Evolutionary conservation across 1,140 invertebrate genomes (phyloP), one percentile per base, ranked within the genome.

Genomic region (Antheraea pernyi): DNA sequence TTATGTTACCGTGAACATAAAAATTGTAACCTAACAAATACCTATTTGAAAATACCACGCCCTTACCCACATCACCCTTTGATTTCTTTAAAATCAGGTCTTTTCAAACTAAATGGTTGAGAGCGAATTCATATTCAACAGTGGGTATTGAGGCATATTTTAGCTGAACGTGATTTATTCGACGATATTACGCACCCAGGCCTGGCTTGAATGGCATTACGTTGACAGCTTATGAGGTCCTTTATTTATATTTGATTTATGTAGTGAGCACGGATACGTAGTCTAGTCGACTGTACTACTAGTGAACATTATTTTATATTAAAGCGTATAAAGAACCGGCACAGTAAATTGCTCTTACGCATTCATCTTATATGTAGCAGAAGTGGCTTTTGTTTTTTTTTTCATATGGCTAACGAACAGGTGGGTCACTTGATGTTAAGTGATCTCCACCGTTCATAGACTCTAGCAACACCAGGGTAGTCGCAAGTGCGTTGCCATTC

Each of bases 161-260:
- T 82, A 84, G 78, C 69, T 80, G 75, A 80, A 78, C 74, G 74
- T 88, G 88, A 90, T 90, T 88, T 90, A 90, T 90, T 87, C 80
- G 70, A 76, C 76, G 81, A 86, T 88, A 90, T 90, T 87, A 90
- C 88, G 85, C 82, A 83, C 83, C 83, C 80, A 68, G 73, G 76
- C 73, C 78, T 80, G 80, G 76, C 77, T 84, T 86, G 83, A 87
- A 88, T 89, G 81, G 86, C 79, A 88, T 87, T 86, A 88, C 78
- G 81, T 83, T 87, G 88, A 88, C 88, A 88, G 80, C 82, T 86
- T 88, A 90, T 88, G 88, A 87, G 86, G 80, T 85, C 83, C 84
- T 85, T 88, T 88, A 90, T 88, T 88, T 90, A 83, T 77, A 78
- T 83, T 77, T 90, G 86, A 90, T 90, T 88, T 90, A 90, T 90